Evolutionary conservation across 2,797 vertebrate genomes (phyloP).

Genomic region (Valencia hispanica): DNA sequence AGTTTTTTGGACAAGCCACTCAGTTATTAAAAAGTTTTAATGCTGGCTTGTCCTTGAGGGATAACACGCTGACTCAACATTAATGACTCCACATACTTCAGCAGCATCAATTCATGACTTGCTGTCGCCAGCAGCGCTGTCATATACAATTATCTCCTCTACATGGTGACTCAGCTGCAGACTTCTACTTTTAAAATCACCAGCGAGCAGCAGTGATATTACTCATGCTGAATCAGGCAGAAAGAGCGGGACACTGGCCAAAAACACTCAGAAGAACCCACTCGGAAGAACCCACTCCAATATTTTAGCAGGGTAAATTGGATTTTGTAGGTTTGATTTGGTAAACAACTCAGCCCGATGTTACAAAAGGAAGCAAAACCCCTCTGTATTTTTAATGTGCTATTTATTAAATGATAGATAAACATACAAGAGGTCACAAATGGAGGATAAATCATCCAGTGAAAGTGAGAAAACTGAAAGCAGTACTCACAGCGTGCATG

Average conservation of each 20-base stretch:
- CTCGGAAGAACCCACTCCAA: conserved; percentile 25
- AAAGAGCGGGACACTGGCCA: conserved; percentile 40
- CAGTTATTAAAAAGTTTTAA: conserved; percentile 55
- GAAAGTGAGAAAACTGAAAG: conserved; percentile 34
- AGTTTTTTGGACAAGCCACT: conserved; percentile 39
- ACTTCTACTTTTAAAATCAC: conserved; percentile 62
- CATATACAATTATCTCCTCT: conserved; percentile 66
- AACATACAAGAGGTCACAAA: conserved; percentile 31
- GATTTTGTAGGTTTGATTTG: conserved; percentile 14
- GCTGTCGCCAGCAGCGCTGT: conserved; percentile 59
- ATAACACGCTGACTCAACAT: conserved; percentile 62
- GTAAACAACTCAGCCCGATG: conserved; percentile 2
- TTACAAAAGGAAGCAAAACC: conserved; percentile 26
- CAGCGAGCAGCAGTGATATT: conserved; percentile 50
- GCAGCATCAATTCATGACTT: conserved; percentile 59
- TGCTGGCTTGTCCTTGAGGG: conserved; percentile 45
- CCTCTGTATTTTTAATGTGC: conserved; percentile 11
- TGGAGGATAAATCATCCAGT: conserved; percentile 21
- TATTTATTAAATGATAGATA: conserved; percentile 19
- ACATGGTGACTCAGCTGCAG: conserved; percentile 61
- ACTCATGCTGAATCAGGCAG: conserved; percentile 64
- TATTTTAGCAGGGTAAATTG: conserved; percentile 19
- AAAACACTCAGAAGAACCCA: conserved; percentile 32
- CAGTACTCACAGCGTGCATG: conserved; percentile 13
- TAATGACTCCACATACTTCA: conserved; percentile 70